Percentiles rank a stretch among this genome's conserved stretches.
These are phyloP conservation scores for Notodonta ziczac DNA, from an alignment of 2,888 invertebrate genomes.

Conservation along the genomic window DNA sequence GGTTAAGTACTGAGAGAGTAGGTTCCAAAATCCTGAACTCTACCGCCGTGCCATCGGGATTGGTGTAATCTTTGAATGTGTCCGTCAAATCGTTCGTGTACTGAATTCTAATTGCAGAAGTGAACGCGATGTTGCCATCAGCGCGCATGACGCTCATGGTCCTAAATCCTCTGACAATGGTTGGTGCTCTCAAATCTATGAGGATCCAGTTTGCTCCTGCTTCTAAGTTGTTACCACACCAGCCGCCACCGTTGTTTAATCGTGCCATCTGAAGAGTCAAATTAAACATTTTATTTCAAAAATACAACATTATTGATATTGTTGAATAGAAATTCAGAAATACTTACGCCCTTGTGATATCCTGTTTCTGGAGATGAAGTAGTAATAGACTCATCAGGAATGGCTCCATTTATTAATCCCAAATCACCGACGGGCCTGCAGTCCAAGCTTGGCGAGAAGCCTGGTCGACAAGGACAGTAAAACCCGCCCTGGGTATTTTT, in stretches of 20 bases:
- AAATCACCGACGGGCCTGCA: conserved; percentile 96
- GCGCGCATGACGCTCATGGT: conserved; percentile 94
- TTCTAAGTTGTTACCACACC: conserved; percentile 95
- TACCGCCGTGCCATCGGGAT: conserved; percentile 96
- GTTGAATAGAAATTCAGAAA: neutral
- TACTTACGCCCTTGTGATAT: conserved; percentile 90
- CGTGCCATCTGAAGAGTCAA: conserved; percentile 88
- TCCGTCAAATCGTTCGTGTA: conserved; percentile 96
- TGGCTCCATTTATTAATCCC: conserved; percentile 94
- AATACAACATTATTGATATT: neutral
- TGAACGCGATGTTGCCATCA: conserved; percentile 94
- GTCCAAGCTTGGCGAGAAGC: conserved; percentile 93
- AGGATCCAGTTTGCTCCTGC: conserved; percentile 95
- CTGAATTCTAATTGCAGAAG: conserved; percentile 94
- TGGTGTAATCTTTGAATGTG: conserved; percentile 95
- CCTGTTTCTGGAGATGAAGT: conserved; percentile 93
- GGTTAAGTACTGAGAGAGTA: conserved; percentile 94
- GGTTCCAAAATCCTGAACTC: conserved; percentile 96
- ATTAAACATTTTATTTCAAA: neutral
- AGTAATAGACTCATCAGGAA: conserved; percentile 94
- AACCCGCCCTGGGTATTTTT: conserved; percentile 95
- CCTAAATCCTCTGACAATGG: conserved; percentile 94
- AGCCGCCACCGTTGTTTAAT: conserved; percentile 92
- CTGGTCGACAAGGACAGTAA: conserved; percentile 93
- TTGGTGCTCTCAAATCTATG: conserved; percentile 94